Evolutionary conservation across 1,140 invertebrate genomes (phyloP).

Genomic region (Drosophila prosaltans): DNA sequence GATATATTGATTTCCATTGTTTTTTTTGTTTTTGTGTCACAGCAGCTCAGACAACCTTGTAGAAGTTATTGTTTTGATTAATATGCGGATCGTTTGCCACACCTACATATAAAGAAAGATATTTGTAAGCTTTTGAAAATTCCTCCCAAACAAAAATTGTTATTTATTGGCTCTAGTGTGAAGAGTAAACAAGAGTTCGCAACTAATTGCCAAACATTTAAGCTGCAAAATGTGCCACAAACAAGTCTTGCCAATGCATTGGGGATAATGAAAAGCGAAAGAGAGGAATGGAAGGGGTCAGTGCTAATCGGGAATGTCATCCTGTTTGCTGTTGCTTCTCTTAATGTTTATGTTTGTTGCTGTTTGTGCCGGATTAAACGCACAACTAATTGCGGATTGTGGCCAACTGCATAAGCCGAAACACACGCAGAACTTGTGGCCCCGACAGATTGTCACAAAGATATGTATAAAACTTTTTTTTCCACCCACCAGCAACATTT

Average conservation of each 20-base stretch:
- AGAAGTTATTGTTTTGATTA: slow-evolving; percentile 3
- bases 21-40: neutral
- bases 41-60: neutral
- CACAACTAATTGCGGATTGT: slow-evolving; percentile 22
- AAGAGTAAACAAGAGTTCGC: slow-evolving; percentile 14
- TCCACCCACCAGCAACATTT: neutral
- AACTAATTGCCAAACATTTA: slow-evolving; percentile 21
- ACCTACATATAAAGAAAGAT: neutral
- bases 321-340: neutral
- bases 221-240: slow-evolving; percentile 13
- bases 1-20: slow-evolving; percentile 13
- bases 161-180: neutral
- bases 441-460: slow-evolving; percentile 12
- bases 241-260: neutral
- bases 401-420: slow-evolving; percentile 16
- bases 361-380: slow-evolving; percentile 11
- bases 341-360: neutral
- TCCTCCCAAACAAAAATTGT: neutral
- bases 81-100: neutral
- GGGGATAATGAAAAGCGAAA: neutral
- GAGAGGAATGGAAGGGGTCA: neutral
- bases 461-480: neutral
- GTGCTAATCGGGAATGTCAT: slow-evolving; percentile 11
- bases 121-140: slow-evolving; percentile 1
- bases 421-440: slow-evolving; percentile 10